Evolutionary conservation across 92 coral and sea anemone species (phyloP), one percentile per base, ranked within the genome.

Genomic region (Epizoanthus ramosus): DNA sequence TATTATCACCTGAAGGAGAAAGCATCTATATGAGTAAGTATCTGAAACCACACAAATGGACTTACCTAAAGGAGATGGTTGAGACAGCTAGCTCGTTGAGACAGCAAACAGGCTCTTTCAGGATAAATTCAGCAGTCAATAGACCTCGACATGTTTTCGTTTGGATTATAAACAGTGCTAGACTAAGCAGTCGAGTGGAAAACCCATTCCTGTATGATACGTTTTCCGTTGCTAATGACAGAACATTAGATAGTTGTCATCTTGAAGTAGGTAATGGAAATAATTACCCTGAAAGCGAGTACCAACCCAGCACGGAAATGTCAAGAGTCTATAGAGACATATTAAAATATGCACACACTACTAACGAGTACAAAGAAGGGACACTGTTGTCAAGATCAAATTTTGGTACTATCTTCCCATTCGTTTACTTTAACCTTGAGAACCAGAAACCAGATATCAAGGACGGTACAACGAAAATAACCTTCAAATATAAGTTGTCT

Each of bases 31-130:
- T 61, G 35, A 79, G 57, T 15, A 5, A 79, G 19, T 79, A 17
- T 8, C 5, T 79, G 3, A 58, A 31, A 57, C 59, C 71, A 0
- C 10, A 37, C 1, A 71, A 19, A 58, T 83, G 86, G 86, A 5
- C 80, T 5, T 83, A 83, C 41, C 58, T 83, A 8, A 45, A 45
- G 13, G 53, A 45, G 53, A 8, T 45, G 13, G 53, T 45, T 8
- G 10, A 7, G 1, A 9, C 1, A 7, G 13, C 1, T 13, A 45
- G 1, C 7, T 45, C 53, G 0, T 0, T 33, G 10, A 5, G 57
- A 24, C 15, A 43, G 66, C 82, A 31, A 61, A 43, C 85, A 24
- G 85, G 85, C 1, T 39, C 80, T 12, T 80, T 24, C 33, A 66
- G 12, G 57, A 80, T 80, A 0, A 80, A 1, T 18, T 10, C 80